Percentiles rank a stretch among this genome's conserved stretches.
phyloP scores from a whole-genome alignment of 2,888 invertebrate species.

The Caenorhabditis doughertyi region DNA sequence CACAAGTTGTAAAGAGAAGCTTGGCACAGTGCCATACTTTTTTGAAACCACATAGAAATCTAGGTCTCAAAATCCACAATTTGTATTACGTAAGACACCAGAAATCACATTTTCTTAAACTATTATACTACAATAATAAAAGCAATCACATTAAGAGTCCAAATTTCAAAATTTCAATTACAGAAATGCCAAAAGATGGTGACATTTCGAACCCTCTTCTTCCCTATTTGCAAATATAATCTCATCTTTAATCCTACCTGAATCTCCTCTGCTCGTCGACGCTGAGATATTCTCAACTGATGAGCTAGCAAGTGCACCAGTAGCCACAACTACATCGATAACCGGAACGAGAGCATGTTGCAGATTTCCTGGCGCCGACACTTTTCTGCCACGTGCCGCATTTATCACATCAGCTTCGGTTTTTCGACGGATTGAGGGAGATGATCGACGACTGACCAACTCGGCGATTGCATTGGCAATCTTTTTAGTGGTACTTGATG shows the following conservation, averaged over 20 bases:
- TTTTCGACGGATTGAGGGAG: slow-evolving; percentile 61
- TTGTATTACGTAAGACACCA: no score
- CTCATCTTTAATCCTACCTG: slow-evolving; percentile 28
- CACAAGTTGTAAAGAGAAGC: no score
- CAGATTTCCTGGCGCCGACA: slow-evolving; percentile 68
- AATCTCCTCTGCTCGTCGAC: slow-evolving; percentile 24
- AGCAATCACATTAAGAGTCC: background rate
- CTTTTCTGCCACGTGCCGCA: slow-evolving; percentile 50
- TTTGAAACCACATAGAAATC: no score
- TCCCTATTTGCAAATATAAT: background rate
- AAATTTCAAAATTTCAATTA: background rate
- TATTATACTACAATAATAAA: no score
- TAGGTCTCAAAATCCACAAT: no score
- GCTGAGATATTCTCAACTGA: slow-evolving; percentile 50
- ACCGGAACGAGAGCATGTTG: slow-evolving; percentile 64
- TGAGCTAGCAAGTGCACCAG: slow-evolving; percentile 50
- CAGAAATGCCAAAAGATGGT: background rate
- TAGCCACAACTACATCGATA: slow-evolving; percentile 66
- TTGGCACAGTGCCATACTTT: no score
- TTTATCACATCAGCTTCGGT: slow-evolving; percentile 49
- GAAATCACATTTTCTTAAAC: no score
- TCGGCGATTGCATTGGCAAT: slow-evolving; percentile 68
- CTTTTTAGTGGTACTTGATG: slow-evolving; percentile 57
- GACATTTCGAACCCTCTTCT: background rate
- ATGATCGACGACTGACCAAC: slow-evolving; percentile 62